A percentile compares a stretch with the other conserved stretches of the same genome.
These are phyloP conservation scores for Hermetia illucens DNA, from an alignment of 1,140 invertebrate genomes.

Conservation along the genomic window DNA sequence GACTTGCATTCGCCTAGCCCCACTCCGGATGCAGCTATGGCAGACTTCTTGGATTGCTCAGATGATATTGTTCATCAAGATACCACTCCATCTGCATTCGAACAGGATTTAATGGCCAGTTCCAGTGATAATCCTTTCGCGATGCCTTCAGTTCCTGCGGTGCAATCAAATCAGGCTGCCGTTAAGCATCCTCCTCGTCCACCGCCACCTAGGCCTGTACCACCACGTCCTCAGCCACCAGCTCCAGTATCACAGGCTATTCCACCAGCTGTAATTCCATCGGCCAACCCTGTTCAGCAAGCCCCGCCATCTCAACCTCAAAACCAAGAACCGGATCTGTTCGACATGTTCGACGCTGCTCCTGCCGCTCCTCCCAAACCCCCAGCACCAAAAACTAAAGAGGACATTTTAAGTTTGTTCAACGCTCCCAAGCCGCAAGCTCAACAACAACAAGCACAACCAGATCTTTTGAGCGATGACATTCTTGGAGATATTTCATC, in stretches of 20 bases:
- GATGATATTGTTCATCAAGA: constrained; percentile 19
- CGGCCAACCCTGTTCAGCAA: constrained; percentile 14
- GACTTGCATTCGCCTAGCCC: constrained; percentile 69
- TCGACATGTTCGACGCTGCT: constrained; percentile 34
- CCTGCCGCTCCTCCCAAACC: constrained; percentile 25
- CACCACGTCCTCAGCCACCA: constrained; percentile 31
- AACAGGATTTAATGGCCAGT: constrained; percentile 14
- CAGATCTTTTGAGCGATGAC: constrained; percentile 40
- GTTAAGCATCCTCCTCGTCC: constrained; percentile 21
- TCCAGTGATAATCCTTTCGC: constrained; percentile 24
- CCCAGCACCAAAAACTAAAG: constrained; percentile 36
- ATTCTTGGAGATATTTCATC: constrained; percentile 25
- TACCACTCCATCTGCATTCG: constrained; percentile 15
- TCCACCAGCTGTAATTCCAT: constrained; percentile 13
- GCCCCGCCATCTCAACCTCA: constrained; percentile 13
- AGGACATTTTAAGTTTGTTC: constrained; percentile 50
- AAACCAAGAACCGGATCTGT: constrained; percentile 18
- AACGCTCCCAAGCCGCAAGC: constrained; percentile 34
- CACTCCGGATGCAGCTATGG: constrained; percentile 50
- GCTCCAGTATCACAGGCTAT: constrained; percentile 16
- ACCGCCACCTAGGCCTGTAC: constrained; percentile 31
- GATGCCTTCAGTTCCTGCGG: constrained; percentile 19
- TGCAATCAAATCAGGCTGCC: constrained; percentile 18
- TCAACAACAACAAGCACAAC: constrained; percentile 19
- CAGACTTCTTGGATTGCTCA: constrained; percentile 46